These are phyloP conservation scores for Neoseiulus cucumeris DNA, from an alignment of 1,140 invertebrate genomes.

Conservation along the genomic window DNA sequence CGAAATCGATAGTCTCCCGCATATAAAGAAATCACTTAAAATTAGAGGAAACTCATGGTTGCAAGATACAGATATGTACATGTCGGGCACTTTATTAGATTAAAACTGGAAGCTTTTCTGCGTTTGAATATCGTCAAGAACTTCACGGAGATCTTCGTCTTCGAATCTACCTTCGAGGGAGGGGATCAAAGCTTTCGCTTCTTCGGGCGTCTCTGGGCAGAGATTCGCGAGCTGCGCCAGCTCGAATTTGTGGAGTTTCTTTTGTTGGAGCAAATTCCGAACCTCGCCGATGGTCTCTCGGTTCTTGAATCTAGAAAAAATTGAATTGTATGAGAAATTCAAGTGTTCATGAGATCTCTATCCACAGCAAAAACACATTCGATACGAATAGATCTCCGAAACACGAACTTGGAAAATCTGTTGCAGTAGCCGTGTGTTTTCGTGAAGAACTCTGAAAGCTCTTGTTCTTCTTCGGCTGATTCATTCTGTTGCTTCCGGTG, in stretches of 20 bases:
- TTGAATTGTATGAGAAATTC: background rate
- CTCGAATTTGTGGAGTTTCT: constrained; percentile 96
- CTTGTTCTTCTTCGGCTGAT: constrained; percentile 91
- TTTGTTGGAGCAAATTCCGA: constrained; percentile 66
- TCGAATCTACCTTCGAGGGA: constrained; percentile 83
- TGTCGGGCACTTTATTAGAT: constrained; percentile 22
- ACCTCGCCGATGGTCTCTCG: constrained; percentile 92
- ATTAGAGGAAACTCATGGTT: too few relatives aligned
- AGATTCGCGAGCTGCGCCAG: constrained; percentile 88
- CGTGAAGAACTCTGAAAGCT: constrained; percentile 94
- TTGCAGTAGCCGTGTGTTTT: constrained; percentile 92
- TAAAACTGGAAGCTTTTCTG: constrained; percentile 91
- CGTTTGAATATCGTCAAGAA: constrained; percentile 91
- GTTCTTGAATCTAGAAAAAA: constrained; percentile 67
- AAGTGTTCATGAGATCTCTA: background rate
- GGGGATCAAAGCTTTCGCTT: constrained; percentile 89
- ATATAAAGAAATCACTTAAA: too few relatives aligned
- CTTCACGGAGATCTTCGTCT: constrained; percentile 79
- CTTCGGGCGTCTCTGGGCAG: constrained; percentile 90
- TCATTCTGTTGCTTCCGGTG: constrained; percentile 94
- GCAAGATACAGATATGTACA: too few relatives aligned
- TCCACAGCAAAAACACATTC: background rate
- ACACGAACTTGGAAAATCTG: constrained; percentile 44
- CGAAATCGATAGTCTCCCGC: too few relatives aligned
- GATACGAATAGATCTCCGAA: background rate